phyloP scores from a whole-genome alignment of 1,140 invertebrate genomes.

The Brachionus manjavacas region DNA sequence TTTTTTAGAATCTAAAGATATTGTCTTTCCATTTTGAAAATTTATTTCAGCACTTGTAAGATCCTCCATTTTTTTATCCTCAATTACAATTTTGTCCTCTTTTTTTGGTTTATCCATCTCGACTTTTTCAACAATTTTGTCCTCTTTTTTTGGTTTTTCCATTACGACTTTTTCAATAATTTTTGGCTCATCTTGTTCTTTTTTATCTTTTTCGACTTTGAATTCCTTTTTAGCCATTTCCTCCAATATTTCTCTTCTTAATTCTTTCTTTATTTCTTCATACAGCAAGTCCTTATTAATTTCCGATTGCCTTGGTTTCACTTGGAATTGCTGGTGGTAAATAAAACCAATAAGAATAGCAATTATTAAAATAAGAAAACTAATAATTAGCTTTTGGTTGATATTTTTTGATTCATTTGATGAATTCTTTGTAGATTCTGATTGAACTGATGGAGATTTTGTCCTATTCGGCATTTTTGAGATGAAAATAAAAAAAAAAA shows the following conservation, averaged over 20 bases:
- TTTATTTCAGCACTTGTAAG: background rate
- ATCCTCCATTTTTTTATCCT: slow-evolving; percentile 25
- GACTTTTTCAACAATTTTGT: background rate
- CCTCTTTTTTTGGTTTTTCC: no score
- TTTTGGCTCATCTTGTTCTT: background rate
- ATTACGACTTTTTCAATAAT: no score
- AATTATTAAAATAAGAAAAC: background rate
- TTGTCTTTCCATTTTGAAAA: background rate
- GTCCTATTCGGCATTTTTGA: background rate
- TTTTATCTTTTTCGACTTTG: background rate
- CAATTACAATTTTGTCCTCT: background rate
- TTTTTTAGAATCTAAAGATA: slow-evolving; percentile 1
- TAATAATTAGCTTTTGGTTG: background rate
- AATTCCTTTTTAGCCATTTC: background rate
- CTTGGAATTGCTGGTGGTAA: background rate
- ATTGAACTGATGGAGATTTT: background rate
- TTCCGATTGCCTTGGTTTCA: background rate
- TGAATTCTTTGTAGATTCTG: background rate
- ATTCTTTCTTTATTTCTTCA: background rate
- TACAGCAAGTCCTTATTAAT: background rate
- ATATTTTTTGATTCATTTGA: background rate
- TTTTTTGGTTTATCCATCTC: background rate
- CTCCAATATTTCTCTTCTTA: background rate
- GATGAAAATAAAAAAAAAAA: background rate
- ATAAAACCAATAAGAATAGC: background rate